phyloP scores from a whole-genome alignment of 1,140 invertebrate species.

The Hylaeus volcanicus region DNA sequence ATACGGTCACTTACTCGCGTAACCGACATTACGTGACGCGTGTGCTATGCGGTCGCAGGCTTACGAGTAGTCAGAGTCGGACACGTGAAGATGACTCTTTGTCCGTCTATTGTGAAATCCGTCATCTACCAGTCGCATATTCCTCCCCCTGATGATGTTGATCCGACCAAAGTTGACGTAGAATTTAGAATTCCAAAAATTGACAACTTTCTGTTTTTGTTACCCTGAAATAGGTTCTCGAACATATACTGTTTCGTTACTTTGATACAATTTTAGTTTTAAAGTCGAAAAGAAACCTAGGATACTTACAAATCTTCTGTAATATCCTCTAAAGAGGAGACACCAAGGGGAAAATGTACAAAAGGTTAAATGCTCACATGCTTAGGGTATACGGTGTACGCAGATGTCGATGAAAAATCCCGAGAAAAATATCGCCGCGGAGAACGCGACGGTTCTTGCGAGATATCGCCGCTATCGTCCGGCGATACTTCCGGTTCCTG shows the following conservation, averaged over 20 bases:
- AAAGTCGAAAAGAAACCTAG: too few relatives aligned
- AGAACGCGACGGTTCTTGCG: slow-evolving; percentile 63
- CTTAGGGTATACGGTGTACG: not conserved
- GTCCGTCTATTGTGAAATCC: slow-evolving; percentile 14
- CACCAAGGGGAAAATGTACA: too few relatives aligned
- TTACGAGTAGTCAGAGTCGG: slow-evolving; percentile 48
- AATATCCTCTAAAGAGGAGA: too few relatives aligned
- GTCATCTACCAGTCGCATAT: slow-evolving; percentile 24
- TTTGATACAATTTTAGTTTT: too few relatives aligned
- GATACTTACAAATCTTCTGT: too few relatives aligned
- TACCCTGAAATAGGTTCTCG: too few relatives aligned
- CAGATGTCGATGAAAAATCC: slow-evolving; percentile 19
- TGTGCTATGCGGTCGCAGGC: slow-evolving; percentile 30
- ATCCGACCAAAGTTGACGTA: too few relatives aligned
- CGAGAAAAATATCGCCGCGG: slow-evolving; percentile 38
- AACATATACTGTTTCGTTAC: too few relatives aligned
- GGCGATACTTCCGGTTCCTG: slow-evolving; percentile 77
- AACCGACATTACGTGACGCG: slow-evolving; percentile 53
- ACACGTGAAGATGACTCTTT: slow-evolving; percentile 56
- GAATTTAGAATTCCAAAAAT: too few relatives aligned
- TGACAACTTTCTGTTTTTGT: too few relatives aligned
- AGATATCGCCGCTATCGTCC: slow-evolving; percentile 71
- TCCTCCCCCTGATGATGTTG: too few relatives aligned
- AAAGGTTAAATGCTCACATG: not conserved
- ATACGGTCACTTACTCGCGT: slow-evolving; percentile 22